phyloP scores from a whole-genome alignment of 2,888 invertebrate species.

The Brachypalpus laphriformis region DNA sequence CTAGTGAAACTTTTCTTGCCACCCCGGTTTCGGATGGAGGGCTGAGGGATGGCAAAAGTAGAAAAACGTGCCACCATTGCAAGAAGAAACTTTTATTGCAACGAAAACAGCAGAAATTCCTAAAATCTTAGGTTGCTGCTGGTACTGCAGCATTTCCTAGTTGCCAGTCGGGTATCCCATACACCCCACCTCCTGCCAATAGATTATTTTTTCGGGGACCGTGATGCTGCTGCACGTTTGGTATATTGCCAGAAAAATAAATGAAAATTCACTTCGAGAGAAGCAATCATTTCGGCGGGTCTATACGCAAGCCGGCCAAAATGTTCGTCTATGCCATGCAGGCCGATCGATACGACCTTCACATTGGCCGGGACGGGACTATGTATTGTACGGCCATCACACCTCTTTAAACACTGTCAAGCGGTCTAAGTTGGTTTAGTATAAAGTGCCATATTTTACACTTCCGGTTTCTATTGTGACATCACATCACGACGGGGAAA shows the following conservation, averaged over 20 bases:
- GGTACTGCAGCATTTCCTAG: slow-evolving; percentile 18
- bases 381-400: slow-evolving; percentile 24
- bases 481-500: background rate
- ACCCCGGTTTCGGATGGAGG: background rate
- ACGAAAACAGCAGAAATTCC: slow-evolving; percentile 36
- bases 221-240: slow-evolving; percentile 64
- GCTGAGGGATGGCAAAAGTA: background rate
- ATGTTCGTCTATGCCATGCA: background rate
- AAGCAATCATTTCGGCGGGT: slow-evolving; percentile 28
- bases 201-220: background rate
- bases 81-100: slow-evolving; percentile 38
- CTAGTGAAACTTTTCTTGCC: background rate
- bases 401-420: slow-evolving; percentile 28
- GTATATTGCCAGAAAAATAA: slow-evolving; percentile 57
- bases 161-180: no score
- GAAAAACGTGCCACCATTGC: slow-evolving; percentile 31
- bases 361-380: slow-evolving; percentile 55
- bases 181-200: no score
- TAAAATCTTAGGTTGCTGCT: slow-evolving; percentile 14
- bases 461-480: slow-evolving; percentile 13
- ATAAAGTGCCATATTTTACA: slow-evolving; percentile 4
- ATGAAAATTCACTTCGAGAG: slow-evolving; percentile 37
- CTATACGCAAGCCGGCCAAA: background rate
- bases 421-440: slow-evolving; percentile 13
- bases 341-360: slow-evolving; percentile 65